These are phyloP conservation scores for Ivindomyrus marchei DNA, from an alignment of 2,113 vertebrate species.

Conservation along the genomic window DNA sequence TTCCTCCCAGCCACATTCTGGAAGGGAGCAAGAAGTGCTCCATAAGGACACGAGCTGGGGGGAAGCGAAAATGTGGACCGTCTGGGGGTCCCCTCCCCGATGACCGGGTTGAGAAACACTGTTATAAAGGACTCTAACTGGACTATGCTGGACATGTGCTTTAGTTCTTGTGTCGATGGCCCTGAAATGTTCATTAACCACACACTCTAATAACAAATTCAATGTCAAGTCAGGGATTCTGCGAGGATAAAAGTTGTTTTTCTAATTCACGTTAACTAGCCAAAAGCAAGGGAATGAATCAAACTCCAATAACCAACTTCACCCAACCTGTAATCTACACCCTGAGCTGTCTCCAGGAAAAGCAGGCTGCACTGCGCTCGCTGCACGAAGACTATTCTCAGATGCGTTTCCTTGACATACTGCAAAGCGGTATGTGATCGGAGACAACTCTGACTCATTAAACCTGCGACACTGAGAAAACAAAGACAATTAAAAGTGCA, in stretches of 20 bases:
- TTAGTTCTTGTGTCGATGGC: neutral
- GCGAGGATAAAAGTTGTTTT: neutral
- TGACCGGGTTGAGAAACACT: neutral
- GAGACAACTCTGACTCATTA: neutral
- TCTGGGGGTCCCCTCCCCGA: neutral
- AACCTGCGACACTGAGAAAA: neutral
- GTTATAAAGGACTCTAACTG: neutral
- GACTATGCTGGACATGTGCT: neutral
- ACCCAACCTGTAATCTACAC: neutral
- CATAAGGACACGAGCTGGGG: neutral
- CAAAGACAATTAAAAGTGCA: neutral
- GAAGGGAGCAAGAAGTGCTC: neutral
- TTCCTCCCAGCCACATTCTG: neutral
- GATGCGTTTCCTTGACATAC: neutral
- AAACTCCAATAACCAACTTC: neutral
- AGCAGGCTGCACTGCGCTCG: neutral
- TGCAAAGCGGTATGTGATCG: neutral
- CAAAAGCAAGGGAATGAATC: neutral
- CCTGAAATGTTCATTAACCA: conserved; percentile 3
- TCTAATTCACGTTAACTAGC: neutral
- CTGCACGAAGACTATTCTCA: neutral
- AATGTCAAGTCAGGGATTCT: neutral
- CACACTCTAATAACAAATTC: neutral
- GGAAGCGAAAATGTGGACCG: neutral
- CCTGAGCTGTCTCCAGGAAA: neutral